A percentile compares a stretch with the other conserved stretches of the same genome.
Conservation (phyloP, 1,140 invertebrate genomes). For the Asobara japonica region DNA sequence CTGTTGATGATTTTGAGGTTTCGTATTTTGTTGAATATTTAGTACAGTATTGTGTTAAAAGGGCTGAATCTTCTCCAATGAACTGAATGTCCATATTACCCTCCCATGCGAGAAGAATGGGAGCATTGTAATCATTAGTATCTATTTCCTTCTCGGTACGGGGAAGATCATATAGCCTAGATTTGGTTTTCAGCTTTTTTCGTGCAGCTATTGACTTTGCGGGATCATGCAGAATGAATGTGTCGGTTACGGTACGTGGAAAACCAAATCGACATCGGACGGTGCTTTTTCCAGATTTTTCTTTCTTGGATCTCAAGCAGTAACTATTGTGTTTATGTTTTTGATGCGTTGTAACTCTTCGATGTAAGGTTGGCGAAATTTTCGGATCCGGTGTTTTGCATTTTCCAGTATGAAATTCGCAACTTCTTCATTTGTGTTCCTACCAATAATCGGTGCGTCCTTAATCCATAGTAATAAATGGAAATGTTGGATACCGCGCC, state of each 20-base stretch:
- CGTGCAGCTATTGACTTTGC: no score
- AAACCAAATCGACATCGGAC: slow-evolving; percentile 46
- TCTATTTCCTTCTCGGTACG: slow-evolving; percentile 37
- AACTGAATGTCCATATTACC: no score
- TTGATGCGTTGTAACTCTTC: slow-evolving; percentile 5
- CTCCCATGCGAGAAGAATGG: no score
- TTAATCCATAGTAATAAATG: not conserved
- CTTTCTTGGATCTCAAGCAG: not conserved
- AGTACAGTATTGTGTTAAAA: no score
- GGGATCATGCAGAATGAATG: no score
- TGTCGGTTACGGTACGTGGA: slow-evolving; percentile 40
- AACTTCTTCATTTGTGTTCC: not conserved
- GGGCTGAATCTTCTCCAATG: no score
- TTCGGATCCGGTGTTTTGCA: not conserved
- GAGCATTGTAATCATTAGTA: slow-evolving; percentile 36
- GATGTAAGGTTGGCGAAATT: not conserved
- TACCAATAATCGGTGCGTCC: not conserved
- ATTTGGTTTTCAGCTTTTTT: slow-evolving; percentile 44
- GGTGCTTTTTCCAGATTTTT: not conserved
- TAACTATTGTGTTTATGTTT: slow-evolving; percentile 10
- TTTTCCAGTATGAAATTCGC: no score
- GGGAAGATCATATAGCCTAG: slow-evolving; percentile 49
- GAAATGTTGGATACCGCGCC: no score
- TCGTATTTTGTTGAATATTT: no score
- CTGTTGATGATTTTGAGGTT: no score